These are phyloP conservation scores for Magallana ariakensis DNA, from an alignment of 1,140 invertebrate genomes.

Conservation along the genomic window DNA sequence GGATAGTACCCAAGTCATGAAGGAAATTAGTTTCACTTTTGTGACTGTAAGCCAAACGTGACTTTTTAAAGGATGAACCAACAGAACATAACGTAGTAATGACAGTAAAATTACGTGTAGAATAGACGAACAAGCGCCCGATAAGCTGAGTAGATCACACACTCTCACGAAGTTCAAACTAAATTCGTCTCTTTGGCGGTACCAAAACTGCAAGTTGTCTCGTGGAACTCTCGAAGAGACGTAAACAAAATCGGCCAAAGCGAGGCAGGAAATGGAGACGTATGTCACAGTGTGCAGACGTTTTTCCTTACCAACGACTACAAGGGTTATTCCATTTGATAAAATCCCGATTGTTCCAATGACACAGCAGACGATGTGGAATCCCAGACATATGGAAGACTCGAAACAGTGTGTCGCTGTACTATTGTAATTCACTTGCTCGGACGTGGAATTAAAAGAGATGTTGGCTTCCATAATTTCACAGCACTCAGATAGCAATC, in stretches of 20 bases:
- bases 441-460: neutral
- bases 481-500: neutral
- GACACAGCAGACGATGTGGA: neutral
- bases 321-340: constrained; percentile 39
- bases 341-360: constrained; percentile 34
- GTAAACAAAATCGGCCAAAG: constrained; percentile 45
- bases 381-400: neutral
- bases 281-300: constrained; percentile 42
- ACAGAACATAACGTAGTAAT: constrained; percentile 45
- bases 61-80: constrained; percentile 50
- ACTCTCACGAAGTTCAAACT: constrained; percentile 1
- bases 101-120: constrained; percentile 50
- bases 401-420: neutral
- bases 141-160: constrained; percentile 32
- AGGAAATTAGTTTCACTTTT: constrained; percentile 33
- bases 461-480: neutral
- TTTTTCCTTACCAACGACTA: constrained; percentile 23
- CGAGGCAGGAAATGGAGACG: constrained; percentile 39
- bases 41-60: constrained; percentile 45
- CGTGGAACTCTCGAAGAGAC: constrained; percentile 42
- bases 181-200: neutral
- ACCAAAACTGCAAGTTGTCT: constrained; percentile 42
- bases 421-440: neutral
- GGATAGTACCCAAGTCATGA: constrained; percentile 37
- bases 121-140: constrained; percentile 45